phyloP scores from a whole-genome alignment of 1,140 invertebrate genomes.

The Polypedilum vanderplanki region DNA sequence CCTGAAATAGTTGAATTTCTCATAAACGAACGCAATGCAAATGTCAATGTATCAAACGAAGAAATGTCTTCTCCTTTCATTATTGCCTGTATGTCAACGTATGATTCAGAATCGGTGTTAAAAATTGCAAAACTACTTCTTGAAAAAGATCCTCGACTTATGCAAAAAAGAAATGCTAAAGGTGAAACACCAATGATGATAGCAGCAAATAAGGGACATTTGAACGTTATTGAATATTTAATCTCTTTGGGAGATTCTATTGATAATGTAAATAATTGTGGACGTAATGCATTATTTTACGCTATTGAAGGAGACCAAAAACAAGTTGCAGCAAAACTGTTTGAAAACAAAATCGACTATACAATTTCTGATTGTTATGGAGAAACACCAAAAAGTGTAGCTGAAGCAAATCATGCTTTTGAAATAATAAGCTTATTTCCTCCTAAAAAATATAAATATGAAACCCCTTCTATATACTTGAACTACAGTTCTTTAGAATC shows the following conservation, averaged over 20 bases:
- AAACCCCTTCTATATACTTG: constrained; percentile 35
- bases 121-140: constrained; percentile 35
- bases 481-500: constrained; percentile 33
- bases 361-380: constrained; percentile 43
- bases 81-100: background rate
- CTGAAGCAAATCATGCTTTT: constrained; percentile 41
- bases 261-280: constrained; percentile 45
- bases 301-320: constrained; percentile 45
- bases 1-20: constrained; percentile 36
- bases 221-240: constrained; percentile 41
- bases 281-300: constrained; percentile 47
- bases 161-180: constrained; percentile 43
- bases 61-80: background rate
- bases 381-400: constrained; percentile 44
- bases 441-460: constrained; percentile 33
- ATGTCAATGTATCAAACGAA: background rate
- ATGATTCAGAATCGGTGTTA: background rate
- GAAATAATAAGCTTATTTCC: constrained; percentile 45
- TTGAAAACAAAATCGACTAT: constrained; percentile 41
- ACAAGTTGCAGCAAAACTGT: constrained; percentile 43
- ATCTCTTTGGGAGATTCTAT: constrained; percentile 40
- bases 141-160: constrained; percentile 35
- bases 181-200: constrained; percentile 46
- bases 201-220: constrained; percentile 44
- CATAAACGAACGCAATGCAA: constrained; percentile 33